Base-by-base conservation (phyloP, 2,797 vertebrate species). In the Sphenodon punctatus region DNA sequence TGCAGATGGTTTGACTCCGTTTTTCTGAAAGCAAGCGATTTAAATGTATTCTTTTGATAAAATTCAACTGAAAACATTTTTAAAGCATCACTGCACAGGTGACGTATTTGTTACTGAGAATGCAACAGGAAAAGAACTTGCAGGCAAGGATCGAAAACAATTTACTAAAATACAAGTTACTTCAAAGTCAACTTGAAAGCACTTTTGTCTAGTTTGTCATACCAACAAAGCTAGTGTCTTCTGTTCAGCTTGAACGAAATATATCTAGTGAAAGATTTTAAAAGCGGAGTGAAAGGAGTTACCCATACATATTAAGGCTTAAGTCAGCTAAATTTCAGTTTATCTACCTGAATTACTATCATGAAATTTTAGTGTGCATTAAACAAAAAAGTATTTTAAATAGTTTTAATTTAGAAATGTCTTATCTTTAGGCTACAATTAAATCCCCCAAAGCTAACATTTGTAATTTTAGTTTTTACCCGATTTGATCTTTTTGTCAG, bases 401-500 rank as follows among this genome's bases (percentile, higher is more conserved):
- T 1, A 81, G 34, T 22, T 41, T 65, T 66, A 63, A 75, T 23
- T 9, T n/a, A 43, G 48, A 9, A 11, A 10, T 53, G 15, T 42
- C n/a, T 5, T 5, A 11, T 10, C n/a, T 46, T 25, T 51, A 59
- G 19, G 71, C 43, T 64, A 88, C 19, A 78, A 55, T 64, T 56
- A 78, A 25, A 42, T 67, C 67, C 63, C 83, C 58, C 73, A 80
- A 84, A 10, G 42, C 0, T 58, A 2, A 4, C 25, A 65, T 8
- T 34, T 59, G 14, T 1, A 80, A 67, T 6, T 79, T 66, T 45
- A 42, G 53, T 25, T 43, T 90, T 96, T 97, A 99, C 99, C 98
- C 95, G 95, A 80, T 91, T 94, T 97, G 68, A 88, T 95, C 94
- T 96, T 99, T 89, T 96, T 97, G 79, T 99, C 97, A 69, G 97